Evolutionary conservation across 2,888 invertebrate genomes (phyloP).

Genomic region (Odontothrips loti): DNA sequence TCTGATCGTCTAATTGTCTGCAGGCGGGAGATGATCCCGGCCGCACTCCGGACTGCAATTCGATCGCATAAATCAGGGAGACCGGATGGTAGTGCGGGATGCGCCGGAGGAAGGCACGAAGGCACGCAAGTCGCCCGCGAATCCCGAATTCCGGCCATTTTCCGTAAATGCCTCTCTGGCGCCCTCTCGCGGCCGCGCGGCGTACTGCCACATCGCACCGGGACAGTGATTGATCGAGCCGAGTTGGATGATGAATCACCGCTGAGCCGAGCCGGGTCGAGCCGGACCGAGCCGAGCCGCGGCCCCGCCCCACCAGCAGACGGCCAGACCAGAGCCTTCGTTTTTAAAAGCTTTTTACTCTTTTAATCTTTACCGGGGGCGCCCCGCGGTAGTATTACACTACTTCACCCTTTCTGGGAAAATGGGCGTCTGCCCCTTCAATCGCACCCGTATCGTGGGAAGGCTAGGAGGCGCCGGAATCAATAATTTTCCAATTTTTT

Average conservation of each 20-base stretch:
- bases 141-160: not conserved
- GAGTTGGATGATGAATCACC: conserved; percentile 5
- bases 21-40: not conserved
- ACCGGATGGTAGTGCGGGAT: too few relatives aligned
- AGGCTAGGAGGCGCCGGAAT: too few relatives aligned
- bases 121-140: not conserved
- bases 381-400: not conserved
- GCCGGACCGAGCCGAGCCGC: not conserved
- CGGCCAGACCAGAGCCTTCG: not conserved
- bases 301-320: not conserved
- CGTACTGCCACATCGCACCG: not conserved
- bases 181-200: not conserved
- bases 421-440: not conserved
- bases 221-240: conserved; percentile 12
- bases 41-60: too few relatives aligned
- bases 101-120: not conserved
- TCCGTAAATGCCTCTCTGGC: not conserved
- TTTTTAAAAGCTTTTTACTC: conserved; percentile 1
- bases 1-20: not conserved
- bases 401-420: not conserved
- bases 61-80: too few relatives aligned
- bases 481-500: too few relatives aligned
- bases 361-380: not conserved
- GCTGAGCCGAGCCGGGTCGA: not conserved
- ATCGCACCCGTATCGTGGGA: too few relatives aligned